Percentiles rank a stretch among this genome's conserved stretches.
phyloP scores from a whole-genome alignment of 2,113 vertebrate species.

The Nesoenas mayeri region DNA sequence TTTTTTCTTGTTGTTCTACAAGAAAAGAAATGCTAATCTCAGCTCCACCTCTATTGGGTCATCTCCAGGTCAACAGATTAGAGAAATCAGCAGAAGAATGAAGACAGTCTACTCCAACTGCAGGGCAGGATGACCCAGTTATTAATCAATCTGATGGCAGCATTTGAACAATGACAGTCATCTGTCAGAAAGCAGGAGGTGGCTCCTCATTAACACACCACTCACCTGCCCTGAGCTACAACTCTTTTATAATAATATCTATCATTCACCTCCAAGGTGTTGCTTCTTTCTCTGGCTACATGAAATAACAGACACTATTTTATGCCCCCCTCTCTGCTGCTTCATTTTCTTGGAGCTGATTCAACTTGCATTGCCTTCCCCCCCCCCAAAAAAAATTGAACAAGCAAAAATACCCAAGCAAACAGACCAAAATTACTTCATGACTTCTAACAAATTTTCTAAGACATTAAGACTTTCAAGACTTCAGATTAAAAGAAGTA shows the following conservation, averaged over 20 bases:
- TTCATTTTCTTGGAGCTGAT: slow-evolving; percentile 64
- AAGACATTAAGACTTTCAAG: background rate
- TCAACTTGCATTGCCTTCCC: background rate
- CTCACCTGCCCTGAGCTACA: slow-evolving; percentile 87
- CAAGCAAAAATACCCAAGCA: background rate
- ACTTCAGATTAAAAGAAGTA: background rate
- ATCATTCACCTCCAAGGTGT: slow-evolving; percentile 79
- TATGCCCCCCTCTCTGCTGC: background rate
- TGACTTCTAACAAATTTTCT: background rate
- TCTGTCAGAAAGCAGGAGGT: slow-evolving; percentile 87
- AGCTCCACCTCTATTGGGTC: slow-evolving; percentile 76
- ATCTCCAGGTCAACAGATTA: slow-evolving; percentile 79
- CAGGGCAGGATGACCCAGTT: slow-evolving; percentile 81
- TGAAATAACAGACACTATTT: slow-evolving; percentile 73
- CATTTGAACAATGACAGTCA: slow-evolving; percentile 80
- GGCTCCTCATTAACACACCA: slow-evolving; percentile 82
- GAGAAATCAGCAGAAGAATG: slow-evolving; percentile 74
- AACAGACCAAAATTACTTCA: background rate
- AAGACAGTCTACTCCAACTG: slow-evolving; percentile 64
- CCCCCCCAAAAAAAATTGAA: background rate
- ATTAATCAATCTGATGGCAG: slow-evolving; percentile 74
- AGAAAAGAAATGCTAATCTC: slow-evolving; percentile 76
- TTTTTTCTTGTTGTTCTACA: slow-evolving; percentile 69
- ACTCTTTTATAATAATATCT: slow-evolving; percentile 83
- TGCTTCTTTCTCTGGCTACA: slow-evolving; percentile 70